Conservation (phyloP, 1,140 invertebrate genomes). For the Diabrotica undecimpunctata region DNA sequence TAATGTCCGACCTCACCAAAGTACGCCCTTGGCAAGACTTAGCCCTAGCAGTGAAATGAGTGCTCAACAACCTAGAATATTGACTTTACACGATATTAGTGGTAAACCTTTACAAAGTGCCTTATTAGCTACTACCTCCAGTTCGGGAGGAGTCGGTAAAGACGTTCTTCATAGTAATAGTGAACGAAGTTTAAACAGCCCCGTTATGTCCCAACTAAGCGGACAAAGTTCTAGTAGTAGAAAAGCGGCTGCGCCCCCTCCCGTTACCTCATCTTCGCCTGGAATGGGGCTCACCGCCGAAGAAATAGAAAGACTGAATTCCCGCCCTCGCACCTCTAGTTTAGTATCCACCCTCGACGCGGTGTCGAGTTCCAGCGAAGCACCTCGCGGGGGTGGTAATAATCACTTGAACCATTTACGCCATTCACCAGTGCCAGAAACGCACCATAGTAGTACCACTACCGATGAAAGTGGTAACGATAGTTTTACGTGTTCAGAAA, state of each 20-base stretch:
- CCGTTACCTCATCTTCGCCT: conserved; percentile 57
- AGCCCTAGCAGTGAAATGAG: conserved; percentile 90
- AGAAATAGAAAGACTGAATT: conserved; percentile 88
- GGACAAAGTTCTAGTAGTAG: conserved; percentile 73
- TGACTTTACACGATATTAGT: conserved; percentile 89
- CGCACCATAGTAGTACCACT: conserved; percentile 74
- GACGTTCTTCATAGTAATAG: conserved; percentile 82
- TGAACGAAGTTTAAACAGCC: conserved; percentile 84
- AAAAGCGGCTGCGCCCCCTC: conserved; percentile 52
- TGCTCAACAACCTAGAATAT: conserved; percentile 83
- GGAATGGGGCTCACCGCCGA: conserved; percentile 85
- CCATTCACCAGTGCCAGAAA: conserved; percentile 68
- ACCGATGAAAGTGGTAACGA: conserved; percentile 95
- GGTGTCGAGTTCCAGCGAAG: conserved; percentile 88
- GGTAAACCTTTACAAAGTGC: conserved; percentile 87
- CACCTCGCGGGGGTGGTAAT: conserved; percentile 56
- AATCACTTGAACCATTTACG: conserved; percentile 60
- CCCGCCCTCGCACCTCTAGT: conserved; percentile 79
- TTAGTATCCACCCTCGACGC: conserved; percentile 88
- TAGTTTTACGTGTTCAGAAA: conserved; percentile 96
- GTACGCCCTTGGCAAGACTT: conserved; percentile 81
- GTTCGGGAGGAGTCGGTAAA: conserved; percentile 78
- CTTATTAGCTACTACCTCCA: conserved; percentile 80
- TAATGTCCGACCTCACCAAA: conserved; percentile 70
- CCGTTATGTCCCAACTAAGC: conserved; percentile 84